Evolutionary conservation across 2,113 vertebrate species (phyloP).

Genomic region (Brienomyrus brachyistius): DNA sequence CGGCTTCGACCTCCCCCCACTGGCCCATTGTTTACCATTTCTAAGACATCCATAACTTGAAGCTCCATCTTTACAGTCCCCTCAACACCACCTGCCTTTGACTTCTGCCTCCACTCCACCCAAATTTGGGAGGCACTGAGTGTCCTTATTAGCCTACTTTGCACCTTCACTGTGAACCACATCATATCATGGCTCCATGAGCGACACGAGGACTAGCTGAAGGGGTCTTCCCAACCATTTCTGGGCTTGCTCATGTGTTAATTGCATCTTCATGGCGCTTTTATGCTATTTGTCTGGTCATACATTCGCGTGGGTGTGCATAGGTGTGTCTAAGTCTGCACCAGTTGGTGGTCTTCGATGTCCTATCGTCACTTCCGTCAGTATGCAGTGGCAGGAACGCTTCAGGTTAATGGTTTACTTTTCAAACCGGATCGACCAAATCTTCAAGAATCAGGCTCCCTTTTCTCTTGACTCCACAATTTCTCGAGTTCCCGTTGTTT

Average conservation of each 20-base stretch:
- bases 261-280: not conserved
- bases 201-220: not conserved
- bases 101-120: not conserved
- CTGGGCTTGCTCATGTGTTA: not conserved
- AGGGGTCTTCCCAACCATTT: not conserved
- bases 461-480: not conserved
- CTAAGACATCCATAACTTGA: not conserved
- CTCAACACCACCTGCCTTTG: not conserved
- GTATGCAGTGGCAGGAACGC: not conserved
- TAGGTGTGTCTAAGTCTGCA: not conserved
- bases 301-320: not conserved
- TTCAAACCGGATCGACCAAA: not conserved
- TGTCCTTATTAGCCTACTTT: conserved; percentile 1
- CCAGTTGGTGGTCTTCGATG: not conserved
- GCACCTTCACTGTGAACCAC: conserved; percentile 24
- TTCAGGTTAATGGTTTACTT: not conserved
- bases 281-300: not conserved
- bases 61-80: not conserved
- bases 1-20: not conserved
- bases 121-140: not conserved
- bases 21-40: not conserved
- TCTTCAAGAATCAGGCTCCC: not conserved
- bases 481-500: not conserved
- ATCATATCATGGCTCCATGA: not conserved
- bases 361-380: not conserved